Evolutionary conservation across 2,113 vertebrate genomes (phyloP), one percentile per base, ranked within the genome.

Genomic region (Zapus hudsonius): DNA sequence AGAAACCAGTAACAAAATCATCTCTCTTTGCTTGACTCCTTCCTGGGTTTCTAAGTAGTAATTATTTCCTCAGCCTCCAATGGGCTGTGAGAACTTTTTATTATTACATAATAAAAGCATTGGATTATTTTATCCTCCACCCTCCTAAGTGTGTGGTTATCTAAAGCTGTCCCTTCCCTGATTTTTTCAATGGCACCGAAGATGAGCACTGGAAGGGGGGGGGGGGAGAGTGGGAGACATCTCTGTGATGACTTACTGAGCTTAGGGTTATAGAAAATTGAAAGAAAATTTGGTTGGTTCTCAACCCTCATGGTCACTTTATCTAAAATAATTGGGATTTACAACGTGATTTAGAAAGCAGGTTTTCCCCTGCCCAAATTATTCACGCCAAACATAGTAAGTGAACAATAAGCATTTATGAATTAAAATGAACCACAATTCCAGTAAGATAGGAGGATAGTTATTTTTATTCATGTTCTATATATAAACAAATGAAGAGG

Each of bases 41-140:
- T 93, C 74, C 61, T 8, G 3, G 36, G n/a, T 86, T 95, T 90
- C 94, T 94, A 90, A 85, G 87, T 61, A 92, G 59, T 57, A 72
- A 95, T 93, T 81, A 86, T 47, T 86, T 95, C 64, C 78, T 93
- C 52, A 69, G 79, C 64, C 52, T 94, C 89, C 92, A 90, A 70
- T 63, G 80, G 84, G 33, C 66, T n/a, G 66, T 13, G 73, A 55
- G 38, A 19, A 40, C 82, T 72, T 86, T 92, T 87, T n/a, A 87
- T 89, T 78, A 59, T 27, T 31, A 73, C 66, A 79, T 84, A 92
- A 91, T 88, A 93, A 83, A 96, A 44, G 78, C 27, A 17, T 85
- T 78, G 66, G 84, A 74, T 87, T 75, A 81, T 78, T 69, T 57
- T 67, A 61, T 33, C 44, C 15, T 63, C 69, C 5, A 13, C 22